A percentile compares a stretch with the other conserved stretches of the same genome.
phyloP scores from a whole-genome alignment of 2,888 invertebrate species.

The Tetragnatha montana region DNA sequence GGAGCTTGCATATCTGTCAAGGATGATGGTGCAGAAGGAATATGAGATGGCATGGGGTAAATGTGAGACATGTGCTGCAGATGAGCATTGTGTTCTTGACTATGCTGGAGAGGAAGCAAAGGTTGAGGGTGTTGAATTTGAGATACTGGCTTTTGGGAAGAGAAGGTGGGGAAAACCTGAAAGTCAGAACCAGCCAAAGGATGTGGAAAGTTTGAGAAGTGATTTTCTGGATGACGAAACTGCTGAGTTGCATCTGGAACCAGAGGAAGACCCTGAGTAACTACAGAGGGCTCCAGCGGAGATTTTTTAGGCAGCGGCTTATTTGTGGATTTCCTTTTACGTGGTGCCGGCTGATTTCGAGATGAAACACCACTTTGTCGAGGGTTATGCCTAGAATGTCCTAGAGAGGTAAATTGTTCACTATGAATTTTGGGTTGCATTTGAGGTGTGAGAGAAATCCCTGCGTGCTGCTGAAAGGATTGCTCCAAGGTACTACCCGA shows the following conservation, averaged over 20 bases:
- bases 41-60: conserved; percentile 54
- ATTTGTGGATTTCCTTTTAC: conserved; percentile 60
- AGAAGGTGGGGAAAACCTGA: conserved; percentile 57
- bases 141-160: conserved; percentile 55
- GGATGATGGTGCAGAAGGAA: conserved; percentile 40
- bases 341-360: conserved; percentile 46
- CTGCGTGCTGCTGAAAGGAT: conserved; percentile 39
- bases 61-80: conserved; percentile 66
- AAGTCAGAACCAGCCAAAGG: conserved; percentile 58
- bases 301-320: conserved; percentile 55
- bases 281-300: conserved; percentile 34
- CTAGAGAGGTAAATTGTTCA: conserved; percentile 36
- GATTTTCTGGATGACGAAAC: conserved; percentile 62
- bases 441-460: conserved; percentile 21
- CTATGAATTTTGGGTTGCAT: conserved; percentile 40
- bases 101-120: conserved; percentile 65
- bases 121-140: conserved; percentile 70
- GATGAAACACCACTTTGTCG: conserved; percentile 4
- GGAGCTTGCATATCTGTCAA: conserved; percentile 67
- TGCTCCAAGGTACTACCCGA: conserved; percentile 34
- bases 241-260: conserved; percentile 44
- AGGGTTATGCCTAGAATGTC: conserved; percentile 31
- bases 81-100: conserved; percentile 65
- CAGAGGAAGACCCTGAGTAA: conserved; percentile 41
- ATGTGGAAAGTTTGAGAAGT: conserved; percentile 58